Evolutionary conservation across 1,140 invertebrate species (phyloP).

Genomic region (Drosophila lacteicornis): DNA sequence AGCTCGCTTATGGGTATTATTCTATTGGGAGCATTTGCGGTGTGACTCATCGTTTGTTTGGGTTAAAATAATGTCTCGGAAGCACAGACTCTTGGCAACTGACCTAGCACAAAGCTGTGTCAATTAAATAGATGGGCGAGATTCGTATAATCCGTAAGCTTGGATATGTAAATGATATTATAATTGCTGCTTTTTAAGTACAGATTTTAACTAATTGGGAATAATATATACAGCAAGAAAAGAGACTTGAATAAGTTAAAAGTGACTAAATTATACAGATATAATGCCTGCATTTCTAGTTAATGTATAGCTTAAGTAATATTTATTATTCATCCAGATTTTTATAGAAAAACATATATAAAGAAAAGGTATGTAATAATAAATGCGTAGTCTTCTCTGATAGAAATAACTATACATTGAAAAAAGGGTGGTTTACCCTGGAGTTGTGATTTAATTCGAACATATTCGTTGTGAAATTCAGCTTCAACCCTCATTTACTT

Average conservation of each 20-base stretch:
- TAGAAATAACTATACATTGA: not conserved
- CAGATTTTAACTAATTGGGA: not conserved
- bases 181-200: not conserved
- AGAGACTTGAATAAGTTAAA: no score
- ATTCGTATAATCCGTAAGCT: conserved; percentile 6
- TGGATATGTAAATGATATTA: not conserved
- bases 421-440: not conserved
- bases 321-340: no score
- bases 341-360: no score
- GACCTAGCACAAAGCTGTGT: conserved; percentile 39
- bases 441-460: not conserved
- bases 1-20: not conserved
- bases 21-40: not conserved
- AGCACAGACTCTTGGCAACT: conserved; percentile 18
- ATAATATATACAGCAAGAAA: no score
- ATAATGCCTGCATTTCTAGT: no score
- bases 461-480: conserved; percentile 4
- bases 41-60: conserved; percentile 21
- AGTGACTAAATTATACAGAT: no score
- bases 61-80: not conserved
- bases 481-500: conserved; percentile 2
- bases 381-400: not conserved
- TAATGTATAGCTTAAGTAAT: no score
- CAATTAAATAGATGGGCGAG: not conserved
- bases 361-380: no score